A percentile compares a stretch with the other conserved stretches of the same genome.
phyloP scores from a whole-genome alignment of 2,888 invertebrate species.

The Metellina segmentata region DNA sequence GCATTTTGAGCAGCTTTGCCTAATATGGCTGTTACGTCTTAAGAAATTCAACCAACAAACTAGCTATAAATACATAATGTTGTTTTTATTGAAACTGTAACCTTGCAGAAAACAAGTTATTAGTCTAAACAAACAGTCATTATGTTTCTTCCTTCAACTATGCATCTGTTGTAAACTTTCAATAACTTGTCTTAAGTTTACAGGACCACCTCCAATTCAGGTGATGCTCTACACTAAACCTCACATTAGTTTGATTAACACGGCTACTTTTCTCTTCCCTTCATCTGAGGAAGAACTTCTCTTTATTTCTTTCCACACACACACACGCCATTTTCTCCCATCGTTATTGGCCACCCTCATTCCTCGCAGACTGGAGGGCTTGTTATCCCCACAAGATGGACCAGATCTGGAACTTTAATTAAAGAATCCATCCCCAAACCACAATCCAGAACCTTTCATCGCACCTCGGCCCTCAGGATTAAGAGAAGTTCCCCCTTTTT shows the following conservation, averaged over 20 bases:
- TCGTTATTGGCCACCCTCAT: conserved; percentile 2
- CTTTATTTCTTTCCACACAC: neutral
- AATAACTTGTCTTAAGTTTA: no score
- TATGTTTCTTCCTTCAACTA: no score
- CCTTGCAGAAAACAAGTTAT: no score
- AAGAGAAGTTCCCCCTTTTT: conserved; percentile 58
- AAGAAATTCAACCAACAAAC: no score
- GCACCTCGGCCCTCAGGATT: conserved; percentile 72
- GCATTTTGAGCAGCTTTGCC: no score
- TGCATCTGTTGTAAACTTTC: no score
- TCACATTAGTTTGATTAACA: neutral
- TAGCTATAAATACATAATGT: no score
- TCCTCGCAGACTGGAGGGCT: conserved; percentile 11
- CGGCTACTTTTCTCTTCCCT: neutral
- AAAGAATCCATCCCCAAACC: conserved; percentile 58
- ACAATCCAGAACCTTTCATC: conserved; percentile 74
- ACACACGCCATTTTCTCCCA: neutral
- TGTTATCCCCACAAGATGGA: conserved; percentile 56
- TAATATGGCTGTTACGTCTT: no score
- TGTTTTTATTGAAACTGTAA: no score
- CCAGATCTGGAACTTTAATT: conserved; percentile 68
- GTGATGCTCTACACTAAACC: neutral
- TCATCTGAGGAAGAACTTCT: neutral
- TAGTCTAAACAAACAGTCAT: no score
- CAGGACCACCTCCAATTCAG: no score